Evolutionary conservation across 2,888 invertebrate species (phyloP), one percentile per base, ranked within the genome.

Genomic region (Agonopterix arenella): DNA sequence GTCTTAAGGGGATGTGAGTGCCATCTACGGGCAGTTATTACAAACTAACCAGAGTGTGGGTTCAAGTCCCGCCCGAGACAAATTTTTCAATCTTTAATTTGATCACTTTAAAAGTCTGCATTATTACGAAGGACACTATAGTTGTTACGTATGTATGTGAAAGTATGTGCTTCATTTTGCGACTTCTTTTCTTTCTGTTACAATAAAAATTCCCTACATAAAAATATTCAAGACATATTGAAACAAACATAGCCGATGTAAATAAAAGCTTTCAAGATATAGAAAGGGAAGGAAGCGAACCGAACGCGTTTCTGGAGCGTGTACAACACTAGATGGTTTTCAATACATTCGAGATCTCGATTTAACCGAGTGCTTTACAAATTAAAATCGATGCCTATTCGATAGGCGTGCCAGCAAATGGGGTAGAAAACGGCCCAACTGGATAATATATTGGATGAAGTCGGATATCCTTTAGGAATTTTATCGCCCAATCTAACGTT

Each of bases 361-460:
- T 53, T 59, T 54, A 52, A 43, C 49, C 52, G 51, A 53, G 51
- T 55, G 50, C 44, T 56, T 55, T 56, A 56, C 59, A 52, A 66
- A 72, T 73, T 75, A 73, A 70, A 73, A 75, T 73, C 73, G 72
- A 73, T 70, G 66, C 58, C 60, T 58, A 67, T 55, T 59, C 58
- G 63, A 62, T 56, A 58, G 70, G 68, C 58, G 51, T 48, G 56
- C 49, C 28, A 28, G 28, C 64, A 70, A 76, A 76, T 76, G 73
- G 69, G 52, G 68, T 64, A 67, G 73, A 75, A 76, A 76, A 72
- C 68, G 68, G 67, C 58, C 64, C 57, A 67, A 72, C 63, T 68
- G 64, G 59, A 68, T 66, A 71, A 72, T 68, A 64, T 71, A 72
- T 66, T 58, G 61, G 55, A 52, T 60, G 56, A 62, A 61, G 58